A percentile compares a stretch with the other conserved stretches of the same genome.
Conservation (phyloP, 2,888 invertebrate genomes). For the Calameuta pallipes region DNA sequence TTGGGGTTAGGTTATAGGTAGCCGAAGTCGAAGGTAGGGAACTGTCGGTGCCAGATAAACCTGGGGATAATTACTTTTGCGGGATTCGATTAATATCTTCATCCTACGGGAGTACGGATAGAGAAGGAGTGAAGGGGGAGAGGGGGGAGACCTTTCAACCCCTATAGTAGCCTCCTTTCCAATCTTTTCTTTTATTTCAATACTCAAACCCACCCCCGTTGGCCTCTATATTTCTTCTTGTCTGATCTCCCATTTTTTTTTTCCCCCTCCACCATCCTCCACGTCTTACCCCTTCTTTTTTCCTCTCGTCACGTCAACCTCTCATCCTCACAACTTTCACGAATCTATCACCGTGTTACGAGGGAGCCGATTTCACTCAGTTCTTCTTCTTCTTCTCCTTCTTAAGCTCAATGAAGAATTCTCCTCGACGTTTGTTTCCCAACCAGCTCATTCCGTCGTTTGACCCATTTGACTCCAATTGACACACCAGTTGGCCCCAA, state of each 20-base stretch:
- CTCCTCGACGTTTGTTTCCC: slow-evolving; percentile 58
- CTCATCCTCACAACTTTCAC: background rate
- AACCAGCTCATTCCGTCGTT: slow-evolving; percentile 62
- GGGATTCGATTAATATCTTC: slow-evolving; percentile 44
- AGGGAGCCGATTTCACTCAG: slow-evolving; percentile 15
- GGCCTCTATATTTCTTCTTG: slow-evolving; percentile 1
- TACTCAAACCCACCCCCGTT: background rate
- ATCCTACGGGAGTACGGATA: slow-evolving; percentile 9
- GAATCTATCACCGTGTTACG: background rate
- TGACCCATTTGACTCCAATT: slow-evolving; percentile 63
- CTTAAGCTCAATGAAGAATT: background rate
- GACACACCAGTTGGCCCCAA: slow-evolving; percentile 60
- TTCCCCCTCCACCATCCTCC: background rate
- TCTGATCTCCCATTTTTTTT: slow-evolving; percentile 3
- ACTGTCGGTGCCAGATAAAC: slow-evolving; percentile 46
- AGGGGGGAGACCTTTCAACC: too few species aligned
- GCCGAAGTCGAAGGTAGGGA: slow-evolving; percentile 24
- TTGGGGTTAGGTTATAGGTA: too few species aligned
- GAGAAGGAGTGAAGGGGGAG: too few species aligned
- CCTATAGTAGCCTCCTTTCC: too few species aligned
- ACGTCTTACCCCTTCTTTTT: background rate
- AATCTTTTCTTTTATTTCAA: slow-evolving; percentile 11
- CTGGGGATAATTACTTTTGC: slow-evolving; percentile 47
- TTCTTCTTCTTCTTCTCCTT: slow-evolving; percentile 13
- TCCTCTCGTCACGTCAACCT: background rate